These are phyloP conservation scores for Steinernema feltiae DNA, from an alignment of 1,140 invertebrate species.

Conservation along the genomic window DNA sequence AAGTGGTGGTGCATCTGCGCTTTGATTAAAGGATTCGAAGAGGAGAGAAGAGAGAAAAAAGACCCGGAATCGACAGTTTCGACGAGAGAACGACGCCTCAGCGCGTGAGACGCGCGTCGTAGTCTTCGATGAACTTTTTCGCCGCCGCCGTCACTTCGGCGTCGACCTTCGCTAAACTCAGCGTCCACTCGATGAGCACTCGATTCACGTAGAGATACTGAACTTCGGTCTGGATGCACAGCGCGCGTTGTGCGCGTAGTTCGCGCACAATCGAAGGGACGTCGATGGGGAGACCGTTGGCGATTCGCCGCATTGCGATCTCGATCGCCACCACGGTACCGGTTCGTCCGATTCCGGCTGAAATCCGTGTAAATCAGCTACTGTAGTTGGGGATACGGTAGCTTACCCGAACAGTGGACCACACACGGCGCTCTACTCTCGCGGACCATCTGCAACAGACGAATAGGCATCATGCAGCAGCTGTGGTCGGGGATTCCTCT, in stretches of 20 bases:
- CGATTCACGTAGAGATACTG: constrained; percentile 30
- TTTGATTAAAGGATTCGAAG: background rate
- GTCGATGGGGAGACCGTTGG: constrained; percentile 16
- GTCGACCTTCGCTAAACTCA: constrained; percentile 1
- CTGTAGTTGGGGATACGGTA: background rate
- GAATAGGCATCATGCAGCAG: constrained; percentile 21
- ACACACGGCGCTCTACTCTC: constrained; percentile 12
- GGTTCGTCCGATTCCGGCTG: constrained; percentile 24
- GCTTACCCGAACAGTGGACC: constrained; percentile 20
- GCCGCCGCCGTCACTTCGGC: constrained; percentile 13
- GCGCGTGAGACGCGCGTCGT: constrained; percentile 18
- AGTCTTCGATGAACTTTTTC: constrained; percentile 22
- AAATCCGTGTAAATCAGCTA: background rate
- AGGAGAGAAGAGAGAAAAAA: background rate
- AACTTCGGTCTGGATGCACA: constrained; percentile 24
- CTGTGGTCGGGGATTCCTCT: constrained; percentile 23
- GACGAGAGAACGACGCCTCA: background rate
- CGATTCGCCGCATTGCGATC: constrained; percentile 21
- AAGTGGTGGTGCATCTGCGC: too few relatives aligned
- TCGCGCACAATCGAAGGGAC: constrained; percentile 20
- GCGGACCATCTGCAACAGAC: constrained; percentile 19
- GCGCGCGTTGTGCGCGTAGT: constrained; percentile 10
- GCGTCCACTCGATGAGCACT: constrained; percentile 21
- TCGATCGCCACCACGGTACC: constrained; percentile 25
- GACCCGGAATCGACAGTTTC: constrained; percentile 15